These are phyloP conservation scores for Platichthys stellatus DNA, from an alignment of 2,113 vertebrate genomes.

Conservation along the genomic window DNA sequence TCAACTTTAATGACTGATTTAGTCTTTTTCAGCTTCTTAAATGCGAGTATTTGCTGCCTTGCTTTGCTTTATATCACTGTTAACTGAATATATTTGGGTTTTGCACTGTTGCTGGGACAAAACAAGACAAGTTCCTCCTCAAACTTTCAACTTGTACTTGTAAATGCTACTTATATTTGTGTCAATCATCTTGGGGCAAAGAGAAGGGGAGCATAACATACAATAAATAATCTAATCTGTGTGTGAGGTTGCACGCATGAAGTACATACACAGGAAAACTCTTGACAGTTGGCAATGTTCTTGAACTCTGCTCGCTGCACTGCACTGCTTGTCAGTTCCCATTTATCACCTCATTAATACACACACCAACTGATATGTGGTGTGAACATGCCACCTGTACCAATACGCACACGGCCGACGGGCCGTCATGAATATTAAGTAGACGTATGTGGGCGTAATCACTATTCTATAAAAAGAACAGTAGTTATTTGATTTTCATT, in stretches of 20 bases:
- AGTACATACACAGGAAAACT: conserved; percentile 17
- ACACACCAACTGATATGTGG: conserved; percentile 35
- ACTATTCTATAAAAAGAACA: neutral
- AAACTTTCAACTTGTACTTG: neutral
- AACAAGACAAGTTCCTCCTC: no score
- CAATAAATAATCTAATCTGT: conserved; percentile 14
- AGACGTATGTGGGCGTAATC: conserved; percentile 8
- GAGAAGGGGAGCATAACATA: conserved; percentile 4
- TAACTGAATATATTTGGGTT: neutral
- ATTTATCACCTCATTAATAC: conserved; percentile 58
- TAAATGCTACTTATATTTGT: no score
- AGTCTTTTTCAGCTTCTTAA: no score
- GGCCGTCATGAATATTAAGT: conserved; percentile 44
- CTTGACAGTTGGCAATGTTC: conserved; percentile 56
- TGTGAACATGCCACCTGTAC: conserved; percentile 70
- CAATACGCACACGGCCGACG: conserved; percentile 36
- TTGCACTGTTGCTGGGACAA: no score
- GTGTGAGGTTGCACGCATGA: neutral
- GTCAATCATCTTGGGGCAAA: conserved; percentile 5
- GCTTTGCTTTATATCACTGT: no score
- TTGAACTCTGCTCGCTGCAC: conserved; percentile 40
- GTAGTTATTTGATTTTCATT: neutral
- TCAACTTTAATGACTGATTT: no score
- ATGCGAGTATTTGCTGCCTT: no score
- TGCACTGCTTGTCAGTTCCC: conserved; percentile 43